Percentiles rank a stretch among this genome's conserved stretches.
Evolutionary conservation across 2,888 invertebrate species (phyloP).

Genomic region (Drosophila yooni): DNA sequence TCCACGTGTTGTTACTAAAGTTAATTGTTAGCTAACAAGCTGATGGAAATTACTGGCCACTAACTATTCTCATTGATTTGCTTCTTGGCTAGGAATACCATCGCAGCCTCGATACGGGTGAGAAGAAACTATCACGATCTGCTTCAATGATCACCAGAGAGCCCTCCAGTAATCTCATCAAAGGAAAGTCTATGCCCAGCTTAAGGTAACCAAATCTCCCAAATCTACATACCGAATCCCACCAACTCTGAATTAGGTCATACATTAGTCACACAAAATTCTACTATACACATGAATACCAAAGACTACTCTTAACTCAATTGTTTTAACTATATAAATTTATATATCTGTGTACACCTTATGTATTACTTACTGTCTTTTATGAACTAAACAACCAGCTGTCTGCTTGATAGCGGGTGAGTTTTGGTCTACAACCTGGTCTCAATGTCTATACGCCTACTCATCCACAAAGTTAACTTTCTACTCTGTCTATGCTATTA

Average conservation of each 20-base stretch:
- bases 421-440: conserved; percentile 66
- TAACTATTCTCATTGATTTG: not conserved
- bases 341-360: conserved; percentile 32
- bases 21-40: conserved; percentile 27
- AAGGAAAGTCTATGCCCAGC: conserved; percentile 98
- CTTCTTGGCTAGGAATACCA: conserved; percentile 89
- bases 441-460: conserved; percentile 12
- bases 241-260: conserved; percentile 37
- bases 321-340: conserved; percentile 23
- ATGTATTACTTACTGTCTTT: conserved; percentile 54
- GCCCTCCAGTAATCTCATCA: conserved; percentile 90
- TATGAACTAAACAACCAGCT: conserved; percentile 82
- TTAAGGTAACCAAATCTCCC: conserved; percentile 88
- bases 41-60: not conserved
- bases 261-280: conserved; percentile 30
- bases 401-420: conserved; percentile 86
- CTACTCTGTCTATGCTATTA: conserved; percentile 37
- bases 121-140: conserved; percentile 90
- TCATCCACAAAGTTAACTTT: conserved; percentile 20
- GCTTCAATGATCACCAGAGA: conserved; percentile 89
- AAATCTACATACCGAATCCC: not conserved
- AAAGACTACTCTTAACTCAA: conserved; percentile 28
- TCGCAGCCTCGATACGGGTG: conserved; percentile 92
- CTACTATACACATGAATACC: conserved; percentile 23
- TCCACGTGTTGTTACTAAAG: conserved; percentile 28